Percentiles rank a stretch among this genome's conserved stretches.
These are phyloP conservation scores for Brachirus orientalis DNA, from an alignment of 2,113 vertebrate genomes.

Conservation along the genomic window DNA sequence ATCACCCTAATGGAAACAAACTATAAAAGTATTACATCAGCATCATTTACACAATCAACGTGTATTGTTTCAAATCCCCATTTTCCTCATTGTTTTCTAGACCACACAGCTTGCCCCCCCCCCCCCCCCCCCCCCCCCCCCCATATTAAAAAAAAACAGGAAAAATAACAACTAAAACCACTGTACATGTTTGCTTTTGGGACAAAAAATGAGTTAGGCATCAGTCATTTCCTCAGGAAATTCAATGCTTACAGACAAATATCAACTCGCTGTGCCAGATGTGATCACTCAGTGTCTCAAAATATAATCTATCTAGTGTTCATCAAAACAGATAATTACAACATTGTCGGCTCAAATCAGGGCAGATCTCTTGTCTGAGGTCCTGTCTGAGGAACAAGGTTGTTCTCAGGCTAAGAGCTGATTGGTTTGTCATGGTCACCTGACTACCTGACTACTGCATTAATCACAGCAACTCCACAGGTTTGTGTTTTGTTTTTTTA, in stretches of 20 bases:
- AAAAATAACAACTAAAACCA: conserved; percentile 13
- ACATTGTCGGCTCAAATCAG: background rate
- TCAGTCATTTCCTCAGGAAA: conserved; percentile 43
- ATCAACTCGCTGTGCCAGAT: background rate
- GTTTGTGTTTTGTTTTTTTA: too few species aligned
- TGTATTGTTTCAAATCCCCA: too few species aligned
- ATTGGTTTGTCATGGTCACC: background rate
- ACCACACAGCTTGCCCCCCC: background rate
- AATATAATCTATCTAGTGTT: background rate
- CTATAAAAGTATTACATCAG: too few species aligned
- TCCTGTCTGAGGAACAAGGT: too few species aligned
- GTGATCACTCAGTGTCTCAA: background rate
- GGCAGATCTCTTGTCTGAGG: too few species aligned
- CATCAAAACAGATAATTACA: background rate
- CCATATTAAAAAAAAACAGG: conserved; percentile 4
- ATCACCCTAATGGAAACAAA: too few species aligned
- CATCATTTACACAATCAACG: too few species aligned
- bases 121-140: too few species aligned
- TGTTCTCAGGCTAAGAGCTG: background rate
- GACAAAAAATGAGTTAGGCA: conserved; percentile 21
- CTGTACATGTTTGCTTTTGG: conserved; percentile 1
- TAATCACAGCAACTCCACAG: too few species aligned
- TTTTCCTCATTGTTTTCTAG: background rate
- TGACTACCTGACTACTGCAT: background rate
- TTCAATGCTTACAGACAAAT: conserved; percentile 4